phyloP scores from a whole-genome alignment of 2,113 vertebrate species.

The Lasiurus cinereus region DNA sequence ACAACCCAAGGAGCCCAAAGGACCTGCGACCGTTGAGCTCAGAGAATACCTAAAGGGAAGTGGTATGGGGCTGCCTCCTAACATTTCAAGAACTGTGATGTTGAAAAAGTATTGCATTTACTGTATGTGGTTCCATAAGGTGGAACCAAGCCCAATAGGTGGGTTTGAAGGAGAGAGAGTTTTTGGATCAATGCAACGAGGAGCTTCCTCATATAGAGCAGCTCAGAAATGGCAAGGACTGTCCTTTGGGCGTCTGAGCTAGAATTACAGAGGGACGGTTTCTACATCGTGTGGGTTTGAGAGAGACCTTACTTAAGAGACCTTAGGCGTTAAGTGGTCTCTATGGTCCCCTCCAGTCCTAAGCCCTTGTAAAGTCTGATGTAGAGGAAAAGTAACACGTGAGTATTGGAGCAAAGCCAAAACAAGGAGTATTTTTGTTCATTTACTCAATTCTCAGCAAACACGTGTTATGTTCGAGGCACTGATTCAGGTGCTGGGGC shows the following conservation, averaged over 20 bases:
- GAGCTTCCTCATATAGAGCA: not conserved
- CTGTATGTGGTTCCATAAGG: not conserved
- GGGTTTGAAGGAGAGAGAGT: conserved; percentile 14
- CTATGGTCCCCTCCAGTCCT: not conserved
- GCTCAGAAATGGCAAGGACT: not conserved
- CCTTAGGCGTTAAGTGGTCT: not conserved
- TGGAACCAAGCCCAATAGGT: conserved; percentile 27
- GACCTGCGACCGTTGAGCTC: not conserved
- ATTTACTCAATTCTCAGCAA: not conserved
- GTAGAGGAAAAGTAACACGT: not conserved
- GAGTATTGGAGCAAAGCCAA: not conserved
- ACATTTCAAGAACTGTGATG: conserved; percentile 41
- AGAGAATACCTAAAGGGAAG: conserved; percentile 48
- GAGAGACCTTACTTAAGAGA: no score
- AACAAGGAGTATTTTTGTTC: not conserved
- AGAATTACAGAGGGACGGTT: not conserved
- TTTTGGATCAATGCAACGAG: not conserved
- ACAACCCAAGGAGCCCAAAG: not conserved
- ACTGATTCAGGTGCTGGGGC: not conserved
- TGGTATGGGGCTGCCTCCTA: not conserved
- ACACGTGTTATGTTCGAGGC: not conserved
- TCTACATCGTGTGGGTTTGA: not conserved
- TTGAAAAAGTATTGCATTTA: not conserved
- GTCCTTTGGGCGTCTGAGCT: not conserved
- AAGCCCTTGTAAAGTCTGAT: not conserved